Evolutionary conservation across 2,113 vertebrate species (phyloP), one percentile per base, ranked within the genome.

Genomic region (Nycticebus coucang): DNA sequence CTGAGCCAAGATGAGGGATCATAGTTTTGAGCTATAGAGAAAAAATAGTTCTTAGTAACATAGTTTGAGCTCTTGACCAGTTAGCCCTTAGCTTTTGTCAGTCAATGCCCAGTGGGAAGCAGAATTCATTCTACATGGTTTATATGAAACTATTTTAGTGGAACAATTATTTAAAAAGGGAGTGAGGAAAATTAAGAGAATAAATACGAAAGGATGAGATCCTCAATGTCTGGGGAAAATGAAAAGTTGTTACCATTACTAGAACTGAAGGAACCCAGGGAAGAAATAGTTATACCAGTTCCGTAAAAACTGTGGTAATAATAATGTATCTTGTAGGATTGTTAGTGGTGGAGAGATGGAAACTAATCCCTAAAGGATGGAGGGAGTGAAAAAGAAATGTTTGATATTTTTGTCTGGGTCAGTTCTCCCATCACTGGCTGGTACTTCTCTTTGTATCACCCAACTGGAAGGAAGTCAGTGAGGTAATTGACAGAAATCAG

Each of bases 401-500:
- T 5, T 72, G 45, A 13, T 62, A 37, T 37, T 59, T 89, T 96
- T 50, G 10, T 50, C 37, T 87, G 30, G 59, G 22, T 66, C 26
- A 75, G 55, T 4, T 37, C 17, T 85, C 19, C 41, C 53, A 6
- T 62, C 35, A 68, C 53, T 66, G 24, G 22, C 33, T 87, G 60
- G 24, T 71, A 45, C 12, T 3, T 89, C 21, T 3, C 15, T 13
- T 55, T 53, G 80, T 82, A 50, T 83, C 24, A n/a, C 14, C 7
- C 15, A 89, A 35, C 4, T 74, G 50, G 17, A 93, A 87, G 33
- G 81, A 59, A 50, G 4, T 86, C 28, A 22, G 33, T 9, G 62
- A 92, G 5, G 24, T 30, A 89, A 80, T 66, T 60, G 64, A 87
- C 9, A 97, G 59, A 92, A 87, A 66, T 89, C 50, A 89, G 30